Evolutionary conservation across 2,888 invertebrate species (phyloP).

Genomic region (Cantharis flavilabris): DNA sequence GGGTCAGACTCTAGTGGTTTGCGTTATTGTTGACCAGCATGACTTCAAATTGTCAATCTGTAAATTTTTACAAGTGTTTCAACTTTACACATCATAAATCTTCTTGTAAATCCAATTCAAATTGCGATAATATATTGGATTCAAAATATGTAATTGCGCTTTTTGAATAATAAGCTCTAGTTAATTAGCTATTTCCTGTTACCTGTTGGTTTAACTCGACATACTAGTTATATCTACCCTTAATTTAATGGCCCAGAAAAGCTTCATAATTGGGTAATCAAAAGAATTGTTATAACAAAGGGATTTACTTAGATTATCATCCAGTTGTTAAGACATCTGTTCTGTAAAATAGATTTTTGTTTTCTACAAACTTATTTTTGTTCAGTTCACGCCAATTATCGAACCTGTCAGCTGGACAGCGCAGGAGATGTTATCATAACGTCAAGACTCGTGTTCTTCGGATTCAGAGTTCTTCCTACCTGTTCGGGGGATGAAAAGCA

Average conservation of each 20-base stretch:
- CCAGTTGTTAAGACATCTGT: conserved; percentile 34
- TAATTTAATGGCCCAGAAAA: conserved; percentile 18
- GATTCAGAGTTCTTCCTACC: conserved; percentile 16
- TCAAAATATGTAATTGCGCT: not conserved
- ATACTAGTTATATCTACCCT: not conserved
- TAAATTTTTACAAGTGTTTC: not conserved
- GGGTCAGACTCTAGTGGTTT: conserved; percentile 10
- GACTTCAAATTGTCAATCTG: not conserved
- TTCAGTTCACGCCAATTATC: conserved; percentile 48
- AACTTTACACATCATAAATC: not conserved
- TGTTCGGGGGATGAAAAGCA: conserved; percentile 20
- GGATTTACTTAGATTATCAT: conserved; percentile 24
- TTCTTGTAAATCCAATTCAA: not conserved
- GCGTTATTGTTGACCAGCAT: not conserved
- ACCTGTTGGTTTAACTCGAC: not conserved
- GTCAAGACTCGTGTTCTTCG: conserved; percentile 27
- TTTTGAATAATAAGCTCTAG: not conserved
- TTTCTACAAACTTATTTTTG: conserved; percentile 40
- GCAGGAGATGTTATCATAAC: conserved; percentile 37
- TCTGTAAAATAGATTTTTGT: conserved; percentile 33
- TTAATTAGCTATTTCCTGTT: not conserved
- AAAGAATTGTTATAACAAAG: conserved; percentile 18
- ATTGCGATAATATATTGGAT: not conserved
- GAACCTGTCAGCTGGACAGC: conserved; percentile 46
- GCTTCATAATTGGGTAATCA: conserved; percentile 16